A percentile compares a stretch with the other conserved stretches of the same genome.
Conservation (phyloP, 2,113 vertebrate genomes). For the Sigmodon hispidus region DNA sequence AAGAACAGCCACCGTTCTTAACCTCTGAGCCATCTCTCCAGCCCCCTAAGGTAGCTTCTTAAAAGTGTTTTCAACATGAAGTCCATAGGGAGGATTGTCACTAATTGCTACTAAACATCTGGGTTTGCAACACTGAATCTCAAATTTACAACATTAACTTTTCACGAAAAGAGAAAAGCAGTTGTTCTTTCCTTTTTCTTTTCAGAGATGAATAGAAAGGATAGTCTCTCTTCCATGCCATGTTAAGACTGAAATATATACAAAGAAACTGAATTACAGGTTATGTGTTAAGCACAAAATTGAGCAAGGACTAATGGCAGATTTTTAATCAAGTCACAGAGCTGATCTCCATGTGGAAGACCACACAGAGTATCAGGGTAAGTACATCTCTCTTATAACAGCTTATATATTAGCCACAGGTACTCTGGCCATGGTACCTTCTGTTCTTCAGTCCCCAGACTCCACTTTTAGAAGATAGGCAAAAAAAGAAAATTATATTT, state of each 20-base stretch:
- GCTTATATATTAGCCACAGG: background rate
- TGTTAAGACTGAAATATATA: background rate
- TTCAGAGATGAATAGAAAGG: background rate
- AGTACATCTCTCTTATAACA: background rate
- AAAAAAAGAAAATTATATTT: background rate
- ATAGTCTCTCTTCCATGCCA: background rate
- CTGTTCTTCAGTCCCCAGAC: background rate
- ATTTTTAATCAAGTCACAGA: slow-evolving; percentile 20
- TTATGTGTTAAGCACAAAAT: slow-evolving; percentile 20
- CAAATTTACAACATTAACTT: slow-evolving; percentile 8
- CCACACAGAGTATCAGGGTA: background rate
- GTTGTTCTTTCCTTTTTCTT: background rate
- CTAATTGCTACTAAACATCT: background rate
- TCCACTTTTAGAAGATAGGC: background rate
- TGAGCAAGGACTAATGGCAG: background rate
- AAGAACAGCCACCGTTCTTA: too few relatives aligned
- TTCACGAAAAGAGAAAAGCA: background rate
- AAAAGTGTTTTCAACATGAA: slow-evolving; percentile 10
- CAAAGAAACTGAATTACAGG: background rate
- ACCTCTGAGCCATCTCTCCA: too few relatives aligned
- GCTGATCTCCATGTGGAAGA: background rate
- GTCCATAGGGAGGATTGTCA: background rate
- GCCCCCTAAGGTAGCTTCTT: background rate
- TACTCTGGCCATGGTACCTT: background rate
- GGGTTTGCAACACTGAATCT: background rate